Evolutionary conservation across 2,888 invertebrate species (phyloP).

Genomic region (Acheta domesticus): DNA sequence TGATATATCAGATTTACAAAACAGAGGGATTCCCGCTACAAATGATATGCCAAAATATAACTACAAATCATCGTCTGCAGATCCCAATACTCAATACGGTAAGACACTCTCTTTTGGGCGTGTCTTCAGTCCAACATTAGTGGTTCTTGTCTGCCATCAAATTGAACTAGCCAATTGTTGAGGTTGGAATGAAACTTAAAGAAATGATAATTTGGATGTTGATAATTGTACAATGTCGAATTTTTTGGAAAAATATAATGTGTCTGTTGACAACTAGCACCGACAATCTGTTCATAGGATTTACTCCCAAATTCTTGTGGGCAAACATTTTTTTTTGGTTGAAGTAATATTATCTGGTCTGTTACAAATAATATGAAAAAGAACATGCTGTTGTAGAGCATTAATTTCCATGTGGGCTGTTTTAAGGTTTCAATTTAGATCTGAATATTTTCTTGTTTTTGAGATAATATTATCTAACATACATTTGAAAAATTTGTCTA

Average conservation of each 20-base stretch:
- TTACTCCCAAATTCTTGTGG: no score
- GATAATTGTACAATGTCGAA: no score
- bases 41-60: slow-evolving; percentile 90
- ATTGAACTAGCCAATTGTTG: no score
- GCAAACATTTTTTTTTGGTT: no score
- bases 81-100: slow-evolving; percentile 69
- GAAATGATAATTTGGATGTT: no score
- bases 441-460: slow-evolving; percentile 18
- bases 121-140: no score
- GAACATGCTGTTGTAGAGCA: no score
- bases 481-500: background rate
- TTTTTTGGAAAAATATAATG: no score
- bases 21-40: slow-evolving; percentile 70
- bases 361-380: no score
- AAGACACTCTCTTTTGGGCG: slow-evolving; percentile 27
- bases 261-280: background rate
- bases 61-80: slow-evolving; percentile 65
- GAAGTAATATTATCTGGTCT: no score
- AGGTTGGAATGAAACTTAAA: no score
- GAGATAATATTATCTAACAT: background rate
- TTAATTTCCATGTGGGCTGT: background rate
- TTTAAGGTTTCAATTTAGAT: background rate
- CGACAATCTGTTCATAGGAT: background rate
- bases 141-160: no score
- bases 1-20: slow-evolving; percentile 86